A percentile compares a stretch with the other conserved stretches of the same genome.
phyloP scores from a whole-genome alignment of 2,888 invertebrate species.

The Tuberolachnus salignus region DNA sequence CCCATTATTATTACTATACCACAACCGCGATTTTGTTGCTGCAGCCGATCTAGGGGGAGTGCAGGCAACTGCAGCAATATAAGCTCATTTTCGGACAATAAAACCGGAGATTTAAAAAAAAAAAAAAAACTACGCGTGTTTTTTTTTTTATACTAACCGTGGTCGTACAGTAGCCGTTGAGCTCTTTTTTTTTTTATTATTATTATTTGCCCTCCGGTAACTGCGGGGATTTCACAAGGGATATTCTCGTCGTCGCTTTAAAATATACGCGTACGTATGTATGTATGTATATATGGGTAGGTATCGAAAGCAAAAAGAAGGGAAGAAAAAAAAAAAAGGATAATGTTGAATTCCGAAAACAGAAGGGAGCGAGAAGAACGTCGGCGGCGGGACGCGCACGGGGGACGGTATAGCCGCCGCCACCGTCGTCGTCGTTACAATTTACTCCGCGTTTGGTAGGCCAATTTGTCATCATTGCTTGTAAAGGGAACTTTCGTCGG shows the following conservation, averaged over 20 bases:
- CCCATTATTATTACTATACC: not conserved
- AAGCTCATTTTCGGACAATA: slow-evolving; percentile 39
- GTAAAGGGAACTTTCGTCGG: slow-evolving; percentile 29
- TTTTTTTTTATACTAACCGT: not conserved
- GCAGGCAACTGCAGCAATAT: not conserved
- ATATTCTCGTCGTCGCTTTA: slow-evolving; percentile 41
- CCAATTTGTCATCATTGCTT: slow-evolving; percentile 56
- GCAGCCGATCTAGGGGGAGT: not conserved
- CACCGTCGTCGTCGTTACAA: slow-evolving; percentile 15
- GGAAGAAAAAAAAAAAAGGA: slow-evolving; percentile 20
- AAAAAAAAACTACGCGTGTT: no score
- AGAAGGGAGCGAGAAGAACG: not conserved
- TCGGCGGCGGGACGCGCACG: not conserved
- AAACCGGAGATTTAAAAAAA: slow-evolving; percentile 46
- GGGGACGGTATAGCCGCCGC: not conserved
- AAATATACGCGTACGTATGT: not conserved
- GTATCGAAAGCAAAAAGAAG: not conserved
- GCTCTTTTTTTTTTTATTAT: slow-evolving; percentile 42
- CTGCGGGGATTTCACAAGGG: slow-evolving; percentile 33
- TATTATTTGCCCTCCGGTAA: slow-evolving; percentile 48
- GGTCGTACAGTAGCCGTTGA: not conserved
- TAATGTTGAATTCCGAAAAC: slow-evolving; percentile 38
- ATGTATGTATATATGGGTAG: not conserved
- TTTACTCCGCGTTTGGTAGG: slow-evolving; percentile 45
- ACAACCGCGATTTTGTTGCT: not conserved